Base-by-base conservation (phyloP, 2,888 invertebrate species). In the Andrena hattorfiana region DNA sequence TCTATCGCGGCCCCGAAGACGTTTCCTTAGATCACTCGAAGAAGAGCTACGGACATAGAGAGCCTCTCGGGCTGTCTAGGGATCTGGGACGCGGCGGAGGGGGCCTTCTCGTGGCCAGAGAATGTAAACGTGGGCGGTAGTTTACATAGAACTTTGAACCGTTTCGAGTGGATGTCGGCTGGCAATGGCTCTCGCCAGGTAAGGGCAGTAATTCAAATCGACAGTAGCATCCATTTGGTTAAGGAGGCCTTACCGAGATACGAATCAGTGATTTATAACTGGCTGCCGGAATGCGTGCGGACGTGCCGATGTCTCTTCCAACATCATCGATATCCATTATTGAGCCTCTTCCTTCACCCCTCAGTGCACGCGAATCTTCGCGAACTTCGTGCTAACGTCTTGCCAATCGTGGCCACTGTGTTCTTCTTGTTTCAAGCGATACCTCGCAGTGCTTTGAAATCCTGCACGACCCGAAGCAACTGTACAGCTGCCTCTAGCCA, bases 211-310 rank as follows among this genome's bases (percentile, higher is more conserved):
- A 91, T 91, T 90, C 90, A 90, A 90, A 90, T 90, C 90, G 90
- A 91, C 90, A 91, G 90, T 90, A 90, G 91, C 90, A 90, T 90
- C 90, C 87, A 85, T 90, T 90, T 87, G 90, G 91, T 85, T 89
- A 87, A 87, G 86, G 89, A 85, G 84, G 74, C 85, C 83, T 84
- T 82, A 76, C 86, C 84, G 81, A 89, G 91, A 90, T 90, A 90
- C 89, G 84, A 80, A 90, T 90, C 90, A 86, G 89, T 91, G 90
- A 90, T 91, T 90, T 90, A 90, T 87, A 90, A 90, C 90, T 85
- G 77, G 89, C 90, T 90, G 87, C 89, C 89, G 89, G 91, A 90
- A 90, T 90, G 90, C 90, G 90, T 90, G 89, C 90, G 86, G 87
- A 87, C 90, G 81, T 86, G 85, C 86, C 87, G 83, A 84, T 90